phyloP scores from a whole-genome alignment of 2,888 invertebrate species.

The Dasysyrphus albostriatus region DNA sequence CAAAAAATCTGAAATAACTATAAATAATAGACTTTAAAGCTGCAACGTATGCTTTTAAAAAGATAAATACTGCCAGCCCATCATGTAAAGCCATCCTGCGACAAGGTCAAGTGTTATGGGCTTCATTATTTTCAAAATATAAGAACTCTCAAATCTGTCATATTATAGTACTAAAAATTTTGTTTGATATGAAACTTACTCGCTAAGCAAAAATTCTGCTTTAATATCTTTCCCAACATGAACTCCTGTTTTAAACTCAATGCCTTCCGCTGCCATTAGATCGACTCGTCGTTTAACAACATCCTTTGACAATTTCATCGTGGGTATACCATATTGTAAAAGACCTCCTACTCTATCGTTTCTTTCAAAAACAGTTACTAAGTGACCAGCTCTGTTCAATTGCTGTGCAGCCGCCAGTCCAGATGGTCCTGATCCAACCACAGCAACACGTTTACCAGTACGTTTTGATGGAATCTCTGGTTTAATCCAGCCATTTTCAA shows the following conservation, averaged over 20 bases:
- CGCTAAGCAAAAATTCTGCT: slow-evolving; percentile 88
- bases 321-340: slow-evolving; percentile 98
- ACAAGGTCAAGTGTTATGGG: too few species aligned
- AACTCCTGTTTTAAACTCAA: slow-evolving; percentile 93
- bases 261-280: slow-evolving; percentile 94
- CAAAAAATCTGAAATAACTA: too few species aligned
- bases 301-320: slow-evolving; percentile 98
- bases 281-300: slow-evolving; percentile 95
- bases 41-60: too few species aligned
- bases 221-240: slow-evolving; percentile 96
- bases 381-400: slow-evolving; percentile 96
- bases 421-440: slow-evolving; percentile 97
- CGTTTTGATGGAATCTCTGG: slow-evolving; percentile 90
- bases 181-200: slow-evolving; percentile 83
- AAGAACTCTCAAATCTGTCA: too few species aligned
- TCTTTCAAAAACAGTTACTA: slow-evolving; percentile 98
- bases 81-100: too few species aligned
- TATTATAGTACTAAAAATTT: too few species aligned
- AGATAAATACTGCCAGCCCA: too few species aligned
- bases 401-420: slow-evolving; percentile 98
- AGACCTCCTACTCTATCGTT: slow-evolving; percentile 98
- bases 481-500: slow-evolving; percentile 96
- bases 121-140: too few species aligned
- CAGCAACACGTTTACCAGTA: slow-evolving; percentile 92
- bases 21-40: too few species aligned